Percentiles rank a stretch among this genome's conserved stretches.
These are phyloP conservation scores for Nothoprocta perdicaria DNA, from an alignment of 2,113 vertebrate species.

Conservation along the genomic window DNA sequence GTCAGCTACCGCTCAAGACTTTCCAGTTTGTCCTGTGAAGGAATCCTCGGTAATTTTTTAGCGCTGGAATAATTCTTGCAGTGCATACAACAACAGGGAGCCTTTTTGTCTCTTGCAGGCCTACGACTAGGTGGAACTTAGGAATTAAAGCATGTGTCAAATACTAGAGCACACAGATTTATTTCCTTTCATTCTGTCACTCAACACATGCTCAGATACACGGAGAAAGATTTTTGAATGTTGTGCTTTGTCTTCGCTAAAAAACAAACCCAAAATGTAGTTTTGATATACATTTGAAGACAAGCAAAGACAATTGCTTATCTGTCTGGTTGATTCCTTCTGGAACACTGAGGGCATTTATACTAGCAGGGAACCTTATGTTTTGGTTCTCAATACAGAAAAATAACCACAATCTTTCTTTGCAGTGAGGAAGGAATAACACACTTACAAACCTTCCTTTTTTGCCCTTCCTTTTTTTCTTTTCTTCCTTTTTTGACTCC, in stretches of 20 bases:
- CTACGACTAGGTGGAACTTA: neutral
- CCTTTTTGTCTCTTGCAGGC: neutral
- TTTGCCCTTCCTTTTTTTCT: no score
- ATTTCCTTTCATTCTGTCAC: conserved; percentile 2
- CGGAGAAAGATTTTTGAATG: neutral
- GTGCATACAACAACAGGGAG: neutral
- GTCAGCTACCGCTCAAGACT: neutral
- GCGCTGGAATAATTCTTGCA: neutral
- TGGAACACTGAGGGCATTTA: conserved; percentile 32
- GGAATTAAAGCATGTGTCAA: neutral
- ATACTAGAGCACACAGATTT: neutral
- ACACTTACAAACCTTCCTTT: conserved; percentile 23
- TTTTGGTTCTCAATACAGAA: conserved; percentile 43
- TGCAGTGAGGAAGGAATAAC: conserved; percentile 38
- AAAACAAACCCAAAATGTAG: neutral
- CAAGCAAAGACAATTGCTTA: neutral
- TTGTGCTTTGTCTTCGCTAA: neutral
- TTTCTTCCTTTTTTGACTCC: neutral
- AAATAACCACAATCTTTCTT: conserved; percentile 60
- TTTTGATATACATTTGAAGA: neutral
- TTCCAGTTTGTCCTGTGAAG: neutral
- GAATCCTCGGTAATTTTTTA: neutral
- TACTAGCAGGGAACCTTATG: conserved; percentile 38
- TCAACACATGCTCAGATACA: neutral
- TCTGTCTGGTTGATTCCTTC: neutral